Conservation (phyloP, 2,797 vertebrate genomes). For the Falco peregrinus region DNA sequence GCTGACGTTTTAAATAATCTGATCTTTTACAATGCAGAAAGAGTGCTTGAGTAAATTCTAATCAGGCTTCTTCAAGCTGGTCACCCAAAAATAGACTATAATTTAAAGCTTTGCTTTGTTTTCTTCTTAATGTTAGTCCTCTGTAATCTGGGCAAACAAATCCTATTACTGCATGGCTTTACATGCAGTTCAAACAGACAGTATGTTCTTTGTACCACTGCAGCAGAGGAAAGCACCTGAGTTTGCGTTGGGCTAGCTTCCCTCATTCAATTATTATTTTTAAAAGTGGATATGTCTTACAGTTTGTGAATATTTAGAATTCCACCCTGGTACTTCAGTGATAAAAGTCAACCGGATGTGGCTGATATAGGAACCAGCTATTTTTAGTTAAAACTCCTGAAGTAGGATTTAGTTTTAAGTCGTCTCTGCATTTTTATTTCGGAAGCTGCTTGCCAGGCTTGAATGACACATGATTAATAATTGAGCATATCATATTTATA, state of each 20-base stretch:
- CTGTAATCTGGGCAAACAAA: background rate
- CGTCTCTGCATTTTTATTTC: constrained; percentile 41
- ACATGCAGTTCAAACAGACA: background rate
- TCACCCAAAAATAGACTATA: background rate
- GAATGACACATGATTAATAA: constrained; percentile 55
- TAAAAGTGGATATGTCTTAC: fast-evolving
- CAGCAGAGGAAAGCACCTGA: background rate
- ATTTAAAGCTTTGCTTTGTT: background rate
- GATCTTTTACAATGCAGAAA: background rate
- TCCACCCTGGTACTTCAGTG: background rate
- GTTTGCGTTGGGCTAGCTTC: background rate
- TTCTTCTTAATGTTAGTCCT: background rate
- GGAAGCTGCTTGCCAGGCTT: background rate
- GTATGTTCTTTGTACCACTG: background rate
- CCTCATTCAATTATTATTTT: background rate
- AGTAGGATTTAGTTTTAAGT: constrained; percentile 26
- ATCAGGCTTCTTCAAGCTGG: background rate
- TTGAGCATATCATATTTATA: background rate
- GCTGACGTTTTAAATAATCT: background rate
- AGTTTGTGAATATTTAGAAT: background rate
- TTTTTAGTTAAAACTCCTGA: constrained; percentile 39
- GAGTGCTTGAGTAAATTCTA: background rate
- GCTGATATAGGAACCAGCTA: background rate
- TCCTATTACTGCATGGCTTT: background rate
- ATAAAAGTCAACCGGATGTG: constrained; percentile 22